phyloP scores from a whole-genome alignment of 92 coral and sea anemone species.

The Isaurus tuberculatus region DNA sequence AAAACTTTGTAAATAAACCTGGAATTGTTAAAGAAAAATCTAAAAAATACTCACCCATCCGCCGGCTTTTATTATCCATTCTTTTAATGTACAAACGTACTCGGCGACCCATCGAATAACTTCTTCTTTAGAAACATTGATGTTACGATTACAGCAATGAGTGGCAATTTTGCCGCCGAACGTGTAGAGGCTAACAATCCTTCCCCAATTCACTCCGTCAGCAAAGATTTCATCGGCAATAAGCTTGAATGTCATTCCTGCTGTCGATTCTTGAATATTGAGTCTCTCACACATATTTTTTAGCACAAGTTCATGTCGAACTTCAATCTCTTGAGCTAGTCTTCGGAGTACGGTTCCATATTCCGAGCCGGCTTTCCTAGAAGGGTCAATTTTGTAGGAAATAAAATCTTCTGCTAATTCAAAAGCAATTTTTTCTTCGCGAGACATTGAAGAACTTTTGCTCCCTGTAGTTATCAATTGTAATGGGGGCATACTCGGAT shows the following conservation, averaged over 20 bases:
- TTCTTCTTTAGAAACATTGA: constrained; percentile 56
- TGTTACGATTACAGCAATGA: constrained; percentile 65
- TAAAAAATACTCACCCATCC: constrained; percentile 90
- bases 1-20: neutral
- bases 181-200: constrained; percentile 85
- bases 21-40: constrained; percentile 38
- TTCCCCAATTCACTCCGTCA: constrained; percentile 93
- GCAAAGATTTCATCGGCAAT: constrained; percentile 84
- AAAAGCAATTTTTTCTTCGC: constrained; percentile 62
- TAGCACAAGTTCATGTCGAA: constrained; percentile 78
- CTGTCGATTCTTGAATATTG: constrained; percentile 63
- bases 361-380: constrained; percentile 48
- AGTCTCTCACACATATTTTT: constrained; percentile 81
- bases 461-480: constrained; percentile 13
- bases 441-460: constrained; percentile 45
- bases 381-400: constrained; percentile 72
- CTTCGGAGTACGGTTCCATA: constrained; percentile 72
- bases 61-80: constrained; percentile 86
- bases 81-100: constrained; percentile 66
- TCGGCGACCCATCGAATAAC: constrained; percentile 78
- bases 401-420: constrained; percentile 85
- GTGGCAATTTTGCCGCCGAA: constrained; percentile 83
- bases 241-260: constrained; percentile 54
- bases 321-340: constrained; percentile 80
- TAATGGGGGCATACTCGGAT: constrained; percentile 55